Conservation (phyloP, 2,113 vertebrate genomes). For the Pseudorectes ferrugineus region DNA sequence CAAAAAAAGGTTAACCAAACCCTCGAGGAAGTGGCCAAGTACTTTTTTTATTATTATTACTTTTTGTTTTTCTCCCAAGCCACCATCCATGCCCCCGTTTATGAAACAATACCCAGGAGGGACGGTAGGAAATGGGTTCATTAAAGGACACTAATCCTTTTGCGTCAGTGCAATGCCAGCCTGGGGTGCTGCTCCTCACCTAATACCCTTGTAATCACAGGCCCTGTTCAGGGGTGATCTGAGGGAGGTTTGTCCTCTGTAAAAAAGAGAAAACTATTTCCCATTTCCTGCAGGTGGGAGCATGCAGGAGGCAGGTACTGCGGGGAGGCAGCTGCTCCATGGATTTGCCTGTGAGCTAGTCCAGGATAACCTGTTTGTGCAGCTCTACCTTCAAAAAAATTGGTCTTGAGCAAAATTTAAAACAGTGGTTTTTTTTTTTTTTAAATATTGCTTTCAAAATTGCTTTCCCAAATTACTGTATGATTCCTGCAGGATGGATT, state of each 20-base stretch:
- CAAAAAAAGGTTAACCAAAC: background rate
- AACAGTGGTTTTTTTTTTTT: background rate
- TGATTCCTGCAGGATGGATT: background rate
- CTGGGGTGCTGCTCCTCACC: background rate
- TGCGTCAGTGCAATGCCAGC: background rate
- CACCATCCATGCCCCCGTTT: background rate
- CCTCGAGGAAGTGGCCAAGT: background rate
- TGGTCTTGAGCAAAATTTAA: background rate
- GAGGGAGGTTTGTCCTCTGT: background rate
- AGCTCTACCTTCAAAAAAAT: background rate
- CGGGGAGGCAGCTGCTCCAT: background rate
- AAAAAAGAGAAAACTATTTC: background rate
- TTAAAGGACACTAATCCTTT: background rate
- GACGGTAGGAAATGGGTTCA: background rate
- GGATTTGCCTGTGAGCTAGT: background rate
- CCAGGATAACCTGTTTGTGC: background rate
- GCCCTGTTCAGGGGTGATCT: background rate
- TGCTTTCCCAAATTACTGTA: background rate
- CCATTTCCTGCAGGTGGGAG: slow-evolving; percentile 19
- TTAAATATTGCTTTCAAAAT: background rate
- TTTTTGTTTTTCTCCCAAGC: background rate
- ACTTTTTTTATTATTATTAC: too few species aligned
- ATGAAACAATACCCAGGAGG: background rate
- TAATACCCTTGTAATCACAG: background rate
- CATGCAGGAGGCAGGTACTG: background rate